Conservation (phyloP, 2,888 invertebrate species). For the Eupithecia centaureata region DNA sequence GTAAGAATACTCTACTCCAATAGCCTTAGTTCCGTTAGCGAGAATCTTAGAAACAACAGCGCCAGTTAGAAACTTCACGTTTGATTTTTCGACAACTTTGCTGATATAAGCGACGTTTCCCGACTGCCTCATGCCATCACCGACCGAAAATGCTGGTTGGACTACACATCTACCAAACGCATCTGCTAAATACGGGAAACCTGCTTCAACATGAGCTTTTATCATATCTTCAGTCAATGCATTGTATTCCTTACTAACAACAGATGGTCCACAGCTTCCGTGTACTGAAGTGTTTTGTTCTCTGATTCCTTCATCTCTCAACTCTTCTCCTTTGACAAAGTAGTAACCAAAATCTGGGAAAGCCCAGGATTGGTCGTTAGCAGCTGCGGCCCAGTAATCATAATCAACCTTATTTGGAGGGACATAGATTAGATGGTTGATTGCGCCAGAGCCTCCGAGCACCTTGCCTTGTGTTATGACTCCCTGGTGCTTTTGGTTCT, state of each 20-base stretch:
- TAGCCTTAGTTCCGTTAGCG: slow-evolving; percentile 52
- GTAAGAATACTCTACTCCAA: slow-evolving; percentile 48
- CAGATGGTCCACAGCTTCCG: slow-evolving; percentile 18
- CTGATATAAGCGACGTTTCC: slow-evolving; percentile 4
- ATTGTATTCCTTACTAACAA: slow-evolving; percentile 5
- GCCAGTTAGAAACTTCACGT: slow-evolving; percentile 5
- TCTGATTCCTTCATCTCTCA: slow-evolving; percentile 5
- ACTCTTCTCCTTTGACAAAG: slow-evolving; percentile 46
- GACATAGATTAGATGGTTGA: slow-evolving; percentile 50
- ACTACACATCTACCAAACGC: background rate
- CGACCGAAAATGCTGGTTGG: slow-evolving; percentile 10
- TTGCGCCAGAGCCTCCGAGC: slow-evolving; percentile 58
- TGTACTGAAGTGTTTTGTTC: slow-evolving; percentile 8
- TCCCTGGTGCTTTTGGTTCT: slow-evolving; percentile 41
- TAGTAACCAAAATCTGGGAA: slow-evolving; percentile 48
- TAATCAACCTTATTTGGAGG: slow-evolving; percentile 50
- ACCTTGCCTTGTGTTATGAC: slow-evolving; percentile 51
- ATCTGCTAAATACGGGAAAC: slow-evolving; percentile 1
- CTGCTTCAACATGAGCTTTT: slow-evolving; percentile 13
- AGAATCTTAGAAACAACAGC: slow-evolving; percentile 37
- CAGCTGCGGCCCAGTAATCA: slow-evolving; percentile 48
- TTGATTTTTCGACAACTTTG: background rate
- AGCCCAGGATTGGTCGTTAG: slow-evolving; percentile 50
- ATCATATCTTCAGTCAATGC: background rate
- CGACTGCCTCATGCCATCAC: slow-evolving; percentile 3